Base-by-base conservation (phyloP, 2,113 vertebrate species). In the Zosterops borbonicus region DNA sequence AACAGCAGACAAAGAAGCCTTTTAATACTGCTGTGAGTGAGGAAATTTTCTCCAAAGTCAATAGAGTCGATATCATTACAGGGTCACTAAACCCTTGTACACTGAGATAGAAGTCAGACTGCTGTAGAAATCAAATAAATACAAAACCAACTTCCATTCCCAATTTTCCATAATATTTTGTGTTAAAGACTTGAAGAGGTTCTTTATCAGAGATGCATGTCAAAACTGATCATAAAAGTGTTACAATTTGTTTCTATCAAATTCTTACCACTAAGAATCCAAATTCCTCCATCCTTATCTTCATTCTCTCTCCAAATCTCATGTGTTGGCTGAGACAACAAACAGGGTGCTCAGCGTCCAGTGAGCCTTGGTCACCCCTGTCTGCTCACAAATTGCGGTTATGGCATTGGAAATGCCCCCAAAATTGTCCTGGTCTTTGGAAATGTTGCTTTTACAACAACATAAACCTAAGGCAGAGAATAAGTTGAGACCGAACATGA, bases 381-480 rank as follows among this genome's bases (percentile, higher is more conserved):
- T 14, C 13, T 68, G 53, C 37, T 33, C 18, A 23, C 4, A 18
- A 33, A 46, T 11, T 46, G 22, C 46, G 39, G 5, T 69, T 39
- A 9, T 28, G 39, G 5, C 18, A 9, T 33, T 22, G 9, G 19
- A 62, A 87, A 23, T 69, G 46, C 12, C 28, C 33, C 46, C 46
- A 28, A 24, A 78, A 16, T 14, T 13, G 33, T 6, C 21, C 31
- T 39, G 56, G 2, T 12, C 5, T 62, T 67, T 46, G 37, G 53
- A 67, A 77, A 71, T 0, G 1, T 39, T 33, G 22, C 19, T 53
- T 28, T 39, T 28, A 7, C 33, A 53, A 2, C 9, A 16, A 2
- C 19, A 4, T 12, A 16, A 28, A 53, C 33, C 12, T 8, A 13
- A 63, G 37, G 23, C 11, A 42, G 47, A 20, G 28, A 25, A 14